Conservation (phyloP, 1,140 invertebrate genomes). For the Pogonomyrmex barbatus region DNA sequence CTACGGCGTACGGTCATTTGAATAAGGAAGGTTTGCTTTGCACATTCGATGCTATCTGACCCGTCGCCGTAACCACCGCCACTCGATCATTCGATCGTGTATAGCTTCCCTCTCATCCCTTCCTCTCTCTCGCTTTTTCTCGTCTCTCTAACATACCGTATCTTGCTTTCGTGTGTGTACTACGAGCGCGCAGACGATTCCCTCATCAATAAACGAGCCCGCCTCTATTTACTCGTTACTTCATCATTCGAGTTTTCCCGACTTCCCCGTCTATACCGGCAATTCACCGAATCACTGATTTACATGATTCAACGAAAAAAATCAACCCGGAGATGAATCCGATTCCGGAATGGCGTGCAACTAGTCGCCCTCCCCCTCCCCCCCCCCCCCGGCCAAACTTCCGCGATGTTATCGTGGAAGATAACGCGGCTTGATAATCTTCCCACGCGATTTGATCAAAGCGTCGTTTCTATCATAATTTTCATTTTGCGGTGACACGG, state of each 20-base stretch:
- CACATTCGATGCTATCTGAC: slow-evolving; percentile 71
- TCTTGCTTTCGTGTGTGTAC: slow-evolving; percentile 16
- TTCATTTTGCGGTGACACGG: slow-evolving; percentile 43
- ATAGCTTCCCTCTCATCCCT: slow-evolving; percentile 30
- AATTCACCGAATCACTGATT: slow-evolving; percentile 71
- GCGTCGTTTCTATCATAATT: slow-evolving; percentile 36
- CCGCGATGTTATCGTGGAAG: slow-evolving; percentile 50
- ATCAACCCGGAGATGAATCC: slow-evolving; percentile 60
- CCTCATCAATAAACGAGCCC: slow-evolving; percentile 75
- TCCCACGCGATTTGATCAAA: slow-evolving; percentile 40
- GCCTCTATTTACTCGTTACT: slow-evolving; percentile 79
- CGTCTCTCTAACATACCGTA: neutral
- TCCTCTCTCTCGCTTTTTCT: neutral
- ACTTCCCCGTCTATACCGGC: slow-evolving; percentile 55
- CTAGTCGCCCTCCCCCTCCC: neutral
- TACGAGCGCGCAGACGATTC: slow-evolving; percentile 65
- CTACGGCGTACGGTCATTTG: slow-evolving; percentile 55
- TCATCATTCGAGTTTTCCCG: slow-evolving; percentile 75
- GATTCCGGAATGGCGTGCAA: slow-evolving; percentile 17
- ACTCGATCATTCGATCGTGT: slow-evolving; percentile 51
- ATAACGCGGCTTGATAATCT: slow-evolving; percentile 49
- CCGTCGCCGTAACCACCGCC: slow-evolving; percentile 46
- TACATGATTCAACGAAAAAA: slow-evolving; percentile 66
- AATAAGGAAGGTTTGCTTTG: slow-evolving; percentile 73
- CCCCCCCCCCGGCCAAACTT: slow-evolving; percentile 47